phyloP scores from a whole-genome alignment of 2,888 invertebrate species.

The Drosophila tanythrix region DNA sequence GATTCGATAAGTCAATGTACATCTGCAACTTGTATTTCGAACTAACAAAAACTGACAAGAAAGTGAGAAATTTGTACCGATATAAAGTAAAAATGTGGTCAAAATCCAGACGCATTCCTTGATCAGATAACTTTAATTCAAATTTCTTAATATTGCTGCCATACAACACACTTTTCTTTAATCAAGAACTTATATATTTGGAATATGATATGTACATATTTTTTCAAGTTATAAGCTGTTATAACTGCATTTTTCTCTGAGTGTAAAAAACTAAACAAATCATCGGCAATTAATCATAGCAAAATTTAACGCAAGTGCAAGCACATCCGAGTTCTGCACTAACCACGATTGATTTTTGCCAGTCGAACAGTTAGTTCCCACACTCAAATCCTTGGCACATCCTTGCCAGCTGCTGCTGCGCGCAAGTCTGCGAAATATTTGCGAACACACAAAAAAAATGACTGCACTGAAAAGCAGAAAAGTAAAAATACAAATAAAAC shows the following conservation, averaged over 20 bases:
- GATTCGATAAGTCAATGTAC: background rate
- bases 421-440: constrained; percentile 72
- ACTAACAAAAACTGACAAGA: background rate
- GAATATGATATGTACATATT: background rate
- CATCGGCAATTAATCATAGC: constrained; percentile 56
- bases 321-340: constrained; percentile 59
- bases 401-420: constrained; percentile 60
- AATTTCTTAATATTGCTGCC: background rate
- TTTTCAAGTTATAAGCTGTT: background rate
- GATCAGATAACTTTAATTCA: background rate
- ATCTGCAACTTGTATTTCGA: background rate
- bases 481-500: constrained; percentile 42
- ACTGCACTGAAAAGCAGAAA: constrained; percentile 32
- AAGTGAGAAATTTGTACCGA: background rate
- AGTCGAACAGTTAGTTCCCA: constrained; percentile 62
- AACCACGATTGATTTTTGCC: constrained; percentile 74
- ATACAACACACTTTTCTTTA: background rate
- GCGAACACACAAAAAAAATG: constrained; percentile 64
- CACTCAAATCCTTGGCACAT: constrained; percentile 37
- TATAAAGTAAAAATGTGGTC: background rate
- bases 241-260: background rate
- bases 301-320: constrained; percentile 50
- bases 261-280: background rate
- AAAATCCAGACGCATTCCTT: background rate
- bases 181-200: background rate